A percentile compares a stretch with the other conserved stretches of the same genome.
Evolutionary conservation across 37 sponge, comb jelly and placozoan species (phyloP).

Genomic region (Theonella swinhoei): DNA sequence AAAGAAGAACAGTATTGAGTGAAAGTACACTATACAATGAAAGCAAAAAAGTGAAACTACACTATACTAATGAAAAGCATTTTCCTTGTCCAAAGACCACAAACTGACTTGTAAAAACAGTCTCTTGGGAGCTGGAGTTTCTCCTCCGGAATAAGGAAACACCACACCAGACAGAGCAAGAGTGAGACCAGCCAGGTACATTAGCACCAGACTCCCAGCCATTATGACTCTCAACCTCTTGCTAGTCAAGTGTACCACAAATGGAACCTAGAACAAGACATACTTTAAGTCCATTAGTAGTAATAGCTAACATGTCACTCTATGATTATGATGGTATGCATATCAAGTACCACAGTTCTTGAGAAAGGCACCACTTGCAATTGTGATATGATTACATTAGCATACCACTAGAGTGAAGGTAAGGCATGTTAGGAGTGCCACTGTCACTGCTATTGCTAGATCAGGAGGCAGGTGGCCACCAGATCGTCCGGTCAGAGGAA

Average conservation of each 20-base stretch:
- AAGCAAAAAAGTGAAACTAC: neutral
- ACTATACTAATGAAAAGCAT: neutral
- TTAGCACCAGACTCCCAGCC: neutral
- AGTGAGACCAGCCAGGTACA: neutral
- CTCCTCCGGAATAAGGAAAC: conserved; percentile 32
- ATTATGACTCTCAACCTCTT: neutral
- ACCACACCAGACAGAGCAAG: conserved; percentile 18
- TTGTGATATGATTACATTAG: neutral
- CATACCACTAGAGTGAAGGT: conserved; percentile 17
- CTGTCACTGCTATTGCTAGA: conserved; percentile 28
- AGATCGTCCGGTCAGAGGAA: conserved; percentile 53
- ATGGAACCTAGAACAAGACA: neutral
- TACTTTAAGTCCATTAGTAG: too few species aligned
- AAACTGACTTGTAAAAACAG: conserved; percentile 35
- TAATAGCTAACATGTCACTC: too few species aligned
- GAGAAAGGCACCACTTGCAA: too few species aligned
- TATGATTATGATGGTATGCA: too few species aligned
- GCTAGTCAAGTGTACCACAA: conserved; percentile 25
- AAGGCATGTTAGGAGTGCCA: neutral
- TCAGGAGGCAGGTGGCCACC: conserved; percentile 54
- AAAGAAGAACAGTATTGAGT: neutral
- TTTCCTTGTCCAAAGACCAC: neutral
- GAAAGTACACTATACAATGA: too few species aligned
- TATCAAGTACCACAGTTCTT: too few species aligned
- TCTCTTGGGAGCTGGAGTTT: conserved; percentile 47